Evolutionary conservation across 2,888 invertebrate species (phyloP), one percentile per base, ranked within the genome.

Genomic region (Lasioglossum pauxillum): DNA sequence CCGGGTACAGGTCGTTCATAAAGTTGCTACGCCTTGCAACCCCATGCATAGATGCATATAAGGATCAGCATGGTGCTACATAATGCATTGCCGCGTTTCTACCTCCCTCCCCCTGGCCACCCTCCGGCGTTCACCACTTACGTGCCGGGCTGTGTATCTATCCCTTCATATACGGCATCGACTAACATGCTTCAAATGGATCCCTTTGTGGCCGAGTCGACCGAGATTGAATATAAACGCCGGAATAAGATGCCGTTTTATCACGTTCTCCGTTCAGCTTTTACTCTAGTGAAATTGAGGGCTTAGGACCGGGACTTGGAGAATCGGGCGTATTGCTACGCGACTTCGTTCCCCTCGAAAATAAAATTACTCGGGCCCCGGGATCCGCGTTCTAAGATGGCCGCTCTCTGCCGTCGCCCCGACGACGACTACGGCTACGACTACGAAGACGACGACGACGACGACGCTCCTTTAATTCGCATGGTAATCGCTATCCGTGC

Each of bases 191-290:
- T 95, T 94, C 93, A 92, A 92, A 95, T 94, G 94, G 93, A 93
- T 92, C 93, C 92, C 91, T 93, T 93, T 92, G 94, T 91, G 93
- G 91, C 84, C 89, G 89, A 90, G 90, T 90, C 92, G 91, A 77
- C 88, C 90, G 88, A 94, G 93, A 95, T 95, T 95, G 95, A 95
- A 95, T 95, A 94, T 94, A 95, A 95, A 95, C 94, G 95, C 94
- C 94, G 94, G 94, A 95, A 95, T 95, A 94, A 95, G 94, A 93
- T 94, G 94, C 93, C 93, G 93, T 94, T 95, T 95, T 95, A 95
- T 93, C 93, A 94, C 94, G 93, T 92, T 93, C 91, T 89, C 90
- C 93, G 91, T 92, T 92, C 91, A 92, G 93, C 92, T 93, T 92
- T 94, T 93, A 93, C 93, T 94, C 93, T 90, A 93, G 93, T 94